Conservation (phyloP, 2,113 vertebrate genomes). For the Stigmatopora argus region DNA sequence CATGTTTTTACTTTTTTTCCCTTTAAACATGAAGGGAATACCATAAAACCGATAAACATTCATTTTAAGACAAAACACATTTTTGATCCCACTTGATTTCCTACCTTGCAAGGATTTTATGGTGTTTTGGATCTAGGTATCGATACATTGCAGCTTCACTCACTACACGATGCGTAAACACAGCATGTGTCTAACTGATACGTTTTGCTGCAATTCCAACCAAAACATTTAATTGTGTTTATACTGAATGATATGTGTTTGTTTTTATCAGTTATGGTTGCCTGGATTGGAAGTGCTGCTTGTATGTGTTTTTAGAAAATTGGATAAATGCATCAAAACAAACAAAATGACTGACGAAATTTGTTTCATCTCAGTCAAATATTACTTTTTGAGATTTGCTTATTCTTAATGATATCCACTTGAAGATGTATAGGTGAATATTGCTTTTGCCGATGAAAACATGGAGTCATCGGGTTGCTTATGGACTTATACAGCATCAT, state of each 20-base stretch:
- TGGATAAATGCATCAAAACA: not conserved
- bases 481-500: not conserved
- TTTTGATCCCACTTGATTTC: constrained; percentile 32
- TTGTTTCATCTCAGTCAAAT: not conserved
- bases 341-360: not conserved
- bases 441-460: not conserved
- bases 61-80: constrained; percentile 32
- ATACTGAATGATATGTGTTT: constrained; percentile 47
- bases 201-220: constrained; percentile 42
- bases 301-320: constrained; percentile 2
- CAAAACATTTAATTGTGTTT: constrained; percentile 60
- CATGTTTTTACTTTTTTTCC: not conserved
- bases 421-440: not conserved
- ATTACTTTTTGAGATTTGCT: not conserved
- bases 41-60: constrained; percentile 2
- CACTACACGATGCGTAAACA: constrained; percentile 58
- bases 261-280: constrained; percentile 53
- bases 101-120: constrained; percentile 48
- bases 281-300: constrained; percentile 28
- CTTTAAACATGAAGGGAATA: constrained; percentile 11
- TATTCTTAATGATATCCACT: not conserved
- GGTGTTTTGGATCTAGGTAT: constrained; percentile 42
- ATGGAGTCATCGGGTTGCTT: not conserved
- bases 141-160: constrained; percentile 50
- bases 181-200: constrained; percentile 43